Base-by-base conservation (phyloP, 1,140 invertebrate genomes). In the Protaetia brevitarsis region DNA sequence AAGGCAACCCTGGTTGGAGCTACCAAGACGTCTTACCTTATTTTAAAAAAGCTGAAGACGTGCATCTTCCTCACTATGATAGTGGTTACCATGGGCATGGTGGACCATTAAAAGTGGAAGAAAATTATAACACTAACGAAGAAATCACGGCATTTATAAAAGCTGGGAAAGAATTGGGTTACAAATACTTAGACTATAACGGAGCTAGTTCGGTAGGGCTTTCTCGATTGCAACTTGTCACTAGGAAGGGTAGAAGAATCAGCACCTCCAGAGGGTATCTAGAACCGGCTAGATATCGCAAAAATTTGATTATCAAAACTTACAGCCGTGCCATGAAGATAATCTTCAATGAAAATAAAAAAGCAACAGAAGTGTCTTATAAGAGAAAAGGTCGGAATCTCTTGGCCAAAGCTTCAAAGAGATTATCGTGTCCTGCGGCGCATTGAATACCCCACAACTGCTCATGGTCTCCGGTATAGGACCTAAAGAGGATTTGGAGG, bases 171-270 rank as follows among this genome's bases (percentile, higher is more conserved):
- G 87, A 94, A 78, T 86, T 89, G 74, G 92, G 92, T 30, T 85
- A 86, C 72, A 82, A 83, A 31, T 69, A 82, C 68, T 81, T 85
- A 1, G 94, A 96, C 72, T 90, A 95, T 61, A 96, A 97, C 77
- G 95, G 95, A 8, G 90, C 92, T 65, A 86, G 88, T 63, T 93
- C 96, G 77, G 88, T 91, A 11, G 91, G 93, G 0, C 94, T 95
- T 67, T 95, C 94, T 87, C 89, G 93, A 6, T 89, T 89, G 1
- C 96, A 95, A 81, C 95, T 88, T 2, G 90, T 89, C 0, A 82
- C 86, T 0, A 77, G 88, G 56, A 79, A 90, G 4, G 95, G 95
- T 0, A 89, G 31, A 34, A 1, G 8, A 34, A 34, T 34, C 13
- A 11, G 13, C 4, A 5, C 31, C 13, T 83, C 81, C 0, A 80